phyloP scores from a whole-genome alignment of 2,888 invertebrate species.

The Lepidochitona cinerea region DNA sequence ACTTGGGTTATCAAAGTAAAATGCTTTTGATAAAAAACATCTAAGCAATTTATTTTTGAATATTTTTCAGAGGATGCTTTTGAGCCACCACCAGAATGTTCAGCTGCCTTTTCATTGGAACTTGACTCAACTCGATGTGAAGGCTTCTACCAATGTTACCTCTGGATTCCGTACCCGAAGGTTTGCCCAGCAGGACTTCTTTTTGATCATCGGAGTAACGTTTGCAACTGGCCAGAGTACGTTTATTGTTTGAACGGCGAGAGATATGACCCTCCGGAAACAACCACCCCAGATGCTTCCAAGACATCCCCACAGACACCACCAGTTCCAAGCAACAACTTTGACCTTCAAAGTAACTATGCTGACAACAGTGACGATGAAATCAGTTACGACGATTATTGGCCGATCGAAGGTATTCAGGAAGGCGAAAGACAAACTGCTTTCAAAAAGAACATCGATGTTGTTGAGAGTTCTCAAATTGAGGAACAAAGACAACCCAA shows the following conservation, averaged over 20 bases:
- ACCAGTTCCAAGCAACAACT: background rate
- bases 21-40: too few relatives aligned
- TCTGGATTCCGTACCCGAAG: background rate
- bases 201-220: background rate
- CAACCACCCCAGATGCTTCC: background rate
- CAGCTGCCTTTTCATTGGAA: background rate
- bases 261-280: background rate
- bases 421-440: background rate
- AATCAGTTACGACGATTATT: constrained; percentile 1
- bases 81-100: background rate
- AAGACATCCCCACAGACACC: background rate
- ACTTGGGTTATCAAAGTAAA: too few relatives aligned
- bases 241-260: constrained; percentile 1
- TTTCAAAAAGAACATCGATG: background rate
- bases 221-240: constrained; percentile 1
- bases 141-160: constrained; percentile 1
- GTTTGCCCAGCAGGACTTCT: background rate
- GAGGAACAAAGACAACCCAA: background rate
- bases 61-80: too few relatives aligned
- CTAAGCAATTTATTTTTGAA: too few relatives aligned
- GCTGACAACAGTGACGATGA: background rate
- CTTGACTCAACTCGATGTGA: background rate
- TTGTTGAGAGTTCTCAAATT: background rate
- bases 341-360: background rate
- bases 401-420: background rate